Evolutionary conservation across 2,113 vertebrate species (phyloP).

Genomic region (Todiramphus chloris): DNA sequence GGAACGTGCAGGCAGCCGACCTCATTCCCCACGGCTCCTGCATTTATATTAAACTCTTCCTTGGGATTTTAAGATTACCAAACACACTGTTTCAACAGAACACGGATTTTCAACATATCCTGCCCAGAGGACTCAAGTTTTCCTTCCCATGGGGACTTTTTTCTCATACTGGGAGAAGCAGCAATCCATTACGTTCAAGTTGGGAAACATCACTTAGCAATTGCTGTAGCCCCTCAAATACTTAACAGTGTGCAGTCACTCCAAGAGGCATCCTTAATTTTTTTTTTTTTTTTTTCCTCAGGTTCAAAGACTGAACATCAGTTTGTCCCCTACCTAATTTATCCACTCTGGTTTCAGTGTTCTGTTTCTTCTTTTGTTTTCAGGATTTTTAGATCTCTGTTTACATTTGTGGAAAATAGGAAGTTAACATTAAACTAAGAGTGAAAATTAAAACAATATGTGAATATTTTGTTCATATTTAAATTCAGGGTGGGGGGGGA

Average conservation of each 20-base stretch:
- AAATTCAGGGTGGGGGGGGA: neutral
- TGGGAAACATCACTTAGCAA: neutral
- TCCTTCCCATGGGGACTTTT: neutral
- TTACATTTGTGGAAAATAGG: neutral
- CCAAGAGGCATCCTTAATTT: neutral
- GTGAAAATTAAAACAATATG: neutral
- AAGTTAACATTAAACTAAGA: neutral
- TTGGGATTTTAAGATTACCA: slow-evolving; percentile 2
- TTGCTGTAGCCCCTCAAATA: neutral
- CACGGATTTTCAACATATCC: slow-evolving; percentile 5
- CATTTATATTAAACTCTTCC: neutral
- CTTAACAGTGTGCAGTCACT: neutral
- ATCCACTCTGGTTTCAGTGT: neutral
- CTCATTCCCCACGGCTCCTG: fast-evolving
- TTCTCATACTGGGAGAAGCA: neutral
- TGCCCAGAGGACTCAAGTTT: neutral
- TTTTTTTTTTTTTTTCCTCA: neutral
- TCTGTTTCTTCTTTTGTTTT: neutral
- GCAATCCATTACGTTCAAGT: neutral
- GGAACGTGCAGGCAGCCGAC: neutral
- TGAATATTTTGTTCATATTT: neutral
- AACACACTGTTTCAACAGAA: neutral
- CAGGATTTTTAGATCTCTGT: neutral
- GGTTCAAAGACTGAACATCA: neutral
- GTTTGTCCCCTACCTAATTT: neutral